Base-by-base conservation (phyloP, 1,140 invertebrate genomes). In the Odontomachus brunneus region DNA sequence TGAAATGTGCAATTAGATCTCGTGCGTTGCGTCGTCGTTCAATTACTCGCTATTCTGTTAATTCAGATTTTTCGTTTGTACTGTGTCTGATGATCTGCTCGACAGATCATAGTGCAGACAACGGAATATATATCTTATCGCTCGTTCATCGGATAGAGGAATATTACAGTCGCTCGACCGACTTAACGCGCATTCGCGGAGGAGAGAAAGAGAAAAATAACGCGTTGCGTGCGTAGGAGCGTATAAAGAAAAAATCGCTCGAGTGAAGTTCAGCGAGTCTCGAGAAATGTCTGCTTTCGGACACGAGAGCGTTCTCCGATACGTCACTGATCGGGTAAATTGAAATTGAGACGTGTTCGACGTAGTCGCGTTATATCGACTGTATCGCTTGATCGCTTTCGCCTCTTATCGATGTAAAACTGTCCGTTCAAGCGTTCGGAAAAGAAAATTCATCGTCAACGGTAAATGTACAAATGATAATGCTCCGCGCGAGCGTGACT, bases 1-100 rank as follows among this genome's bases (percentile, higher is more conserved):
- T 5, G 29, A 33, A 33, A 33, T 5, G 29, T 33, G n/a, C n/a
- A 33, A 33, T 3, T 33, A 5, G 2, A 3, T 33, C 29, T 33
- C 29, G 29, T 33, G 29, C 29, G 5, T 33, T 33, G 17, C 14
- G 44, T n/a, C 38, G 14, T 33, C 38, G 19, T 51, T 65, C 19
- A 66, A 65, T 66, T 24, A 24, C 33, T 29, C 49, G n/a, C 0
- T 9, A 73, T 75, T 44, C 9, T 67, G 12, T 55, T 44, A 19
- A 67, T 24, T 22, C 5, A 33, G 15, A 14, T 19, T 53, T 12
- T 24, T 5, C 29, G 29, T 33, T 5, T n/a, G 24, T 76, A 19
- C 5, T 1, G 24, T 5, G 2, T 33, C 29, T 19, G 49, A 19
- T 33, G n/a, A 71, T 55, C n/a, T 14, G 5, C 53, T 29, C 17